Evolutionary conservation across 37 sponge, comb jelly and placozoan genomes (phyloP), one percentile per base, ranked within the genome.

Genomic region (Ephydatia muelleri): DNA sequence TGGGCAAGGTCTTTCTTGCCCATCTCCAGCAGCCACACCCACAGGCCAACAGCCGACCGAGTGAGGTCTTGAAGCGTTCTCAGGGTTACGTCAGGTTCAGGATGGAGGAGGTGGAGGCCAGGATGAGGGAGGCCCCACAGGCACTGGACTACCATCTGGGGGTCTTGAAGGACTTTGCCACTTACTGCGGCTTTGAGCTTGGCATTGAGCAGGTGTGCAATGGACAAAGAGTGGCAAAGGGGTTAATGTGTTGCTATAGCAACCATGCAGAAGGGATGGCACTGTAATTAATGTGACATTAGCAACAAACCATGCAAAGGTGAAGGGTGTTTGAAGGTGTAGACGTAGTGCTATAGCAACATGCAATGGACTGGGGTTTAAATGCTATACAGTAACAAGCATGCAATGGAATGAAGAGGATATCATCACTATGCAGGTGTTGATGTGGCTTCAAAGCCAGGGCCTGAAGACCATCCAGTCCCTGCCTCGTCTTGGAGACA

Each of bases 121-220:
- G 43, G 65, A 9, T 47, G 3, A 34, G 14, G 13, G 87, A 80
- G 28, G 35, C 73, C 38, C 65, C 32, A 2, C 34, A 33, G 9
- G 31, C 66, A 4, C 35, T 86, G 32, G 65, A 80, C 11, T 81
- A 74, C 23, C 87, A 86, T 30, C 75, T 67, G 40, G 38, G 34
- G 2, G 36, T 86, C 3, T 68, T 86, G 28, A 72, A 27, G 9
- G 81, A 86, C 38, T 86, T 86, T 49, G 49, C 80, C 67, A 32
- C 38, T 37, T 86, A 80, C 68, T 86, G 87, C 36, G 40, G 74
- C 65, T 86, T 86, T 74, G 87, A 86, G 39, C 72, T 65, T 8
- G 65, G 39, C 0, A 80, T 86, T 34, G 87, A 86, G 32, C 66
- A 79, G 80, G 80, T 79, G 66, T 19, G 47, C 34, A 31, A 13